Evolutionary conservation across 2,113 vertebrate species (phyloP), one percentile per base, ranked within the genome.

Genomic region (Colossoma macropomum): DNA sequence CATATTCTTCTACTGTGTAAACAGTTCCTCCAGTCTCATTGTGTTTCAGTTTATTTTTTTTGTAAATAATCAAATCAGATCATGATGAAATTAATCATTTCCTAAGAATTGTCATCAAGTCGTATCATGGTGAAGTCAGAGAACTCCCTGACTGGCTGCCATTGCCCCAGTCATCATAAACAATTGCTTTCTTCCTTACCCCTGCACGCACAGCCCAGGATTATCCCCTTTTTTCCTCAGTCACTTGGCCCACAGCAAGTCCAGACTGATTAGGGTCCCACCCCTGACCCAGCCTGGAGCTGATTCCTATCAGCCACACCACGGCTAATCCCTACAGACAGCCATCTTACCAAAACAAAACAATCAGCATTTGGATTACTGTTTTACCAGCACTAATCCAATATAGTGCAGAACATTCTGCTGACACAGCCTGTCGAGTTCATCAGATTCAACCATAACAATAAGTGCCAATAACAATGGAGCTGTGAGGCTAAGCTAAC

Each of bases 171-270:
- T 23, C 17, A 56, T 10, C 59, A 62, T 25, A 77, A 80, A 25
- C 48, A 75, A 86, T 80, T n/a, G 17, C 77, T 23, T 65, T 60
- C 56, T 86, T 74, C 85, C 74, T 84, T 82, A 86, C 85, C 25
- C 81, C 59, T 28, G 59, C 16, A 62, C 56, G n/a, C 56, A 59
- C 56, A 25, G 12, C 27, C 48, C 59, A 34, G 75, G 86, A 89
- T 90, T 87, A 90, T 77, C 75, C 52, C 28, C 15, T 28, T 75
- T 84, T 88, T 82, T 21, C 25, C 16, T 65, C 32, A 75, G 82
- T 62, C 3, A 76, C 25, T 66, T 72, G 23, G 68, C 60, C 17
- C 62, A 19, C 28, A 59, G 73, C 76, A 84, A 87, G 62, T 16
- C 38, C 63, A 84, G 17, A 59, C 17, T 45, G 41, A 75, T 73